Percentiles rank a stretch among this genome's conserved stretches.
Conservation (phyloP, 2,797 vertebrate species). For the Pyrocephalus nanus region DNA sequence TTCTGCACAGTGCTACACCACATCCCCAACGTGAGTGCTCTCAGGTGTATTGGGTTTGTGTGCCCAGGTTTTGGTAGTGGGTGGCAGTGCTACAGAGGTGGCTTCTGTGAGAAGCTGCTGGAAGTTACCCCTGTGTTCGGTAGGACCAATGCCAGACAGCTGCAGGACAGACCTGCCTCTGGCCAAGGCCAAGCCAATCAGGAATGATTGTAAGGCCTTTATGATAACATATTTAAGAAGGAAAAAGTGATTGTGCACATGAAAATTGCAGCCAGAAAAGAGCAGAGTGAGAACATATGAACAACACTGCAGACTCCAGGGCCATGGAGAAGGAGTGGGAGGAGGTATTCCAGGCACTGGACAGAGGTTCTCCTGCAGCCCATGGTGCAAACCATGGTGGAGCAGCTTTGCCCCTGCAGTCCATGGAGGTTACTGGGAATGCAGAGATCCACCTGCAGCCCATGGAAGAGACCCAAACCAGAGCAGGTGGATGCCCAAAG, state of each 20-base stretch:
- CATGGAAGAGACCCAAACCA: background rate
- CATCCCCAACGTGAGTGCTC: rapidly evolving
- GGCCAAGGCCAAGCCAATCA: background rate
- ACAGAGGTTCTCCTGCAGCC: background rate
- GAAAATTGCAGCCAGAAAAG: background rate
- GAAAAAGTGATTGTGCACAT: background rate
- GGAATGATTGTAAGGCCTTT: background rate
- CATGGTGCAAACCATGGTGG: background rate
- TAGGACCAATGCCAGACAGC: background rate
- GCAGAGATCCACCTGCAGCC: background rate
- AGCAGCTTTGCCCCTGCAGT: background rate
- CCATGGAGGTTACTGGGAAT: background rate
- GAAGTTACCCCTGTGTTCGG: background rate
- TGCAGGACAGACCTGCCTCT: background rate
- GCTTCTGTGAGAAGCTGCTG: background rate
- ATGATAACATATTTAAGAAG: background rate
- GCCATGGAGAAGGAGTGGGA: background rate
- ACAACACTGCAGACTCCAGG: background rate
- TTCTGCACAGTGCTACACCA: background rate
- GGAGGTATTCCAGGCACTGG: background rate
- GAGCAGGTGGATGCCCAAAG: background rate
- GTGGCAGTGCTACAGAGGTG: background rate
- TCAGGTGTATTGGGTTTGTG: background rate
- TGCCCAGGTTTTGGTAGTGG: background rate
- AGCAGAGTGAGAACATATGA: background rate